Conservation (phyloP, 2,888 invertebrate species). For the Oscheius onirici region DNA sequence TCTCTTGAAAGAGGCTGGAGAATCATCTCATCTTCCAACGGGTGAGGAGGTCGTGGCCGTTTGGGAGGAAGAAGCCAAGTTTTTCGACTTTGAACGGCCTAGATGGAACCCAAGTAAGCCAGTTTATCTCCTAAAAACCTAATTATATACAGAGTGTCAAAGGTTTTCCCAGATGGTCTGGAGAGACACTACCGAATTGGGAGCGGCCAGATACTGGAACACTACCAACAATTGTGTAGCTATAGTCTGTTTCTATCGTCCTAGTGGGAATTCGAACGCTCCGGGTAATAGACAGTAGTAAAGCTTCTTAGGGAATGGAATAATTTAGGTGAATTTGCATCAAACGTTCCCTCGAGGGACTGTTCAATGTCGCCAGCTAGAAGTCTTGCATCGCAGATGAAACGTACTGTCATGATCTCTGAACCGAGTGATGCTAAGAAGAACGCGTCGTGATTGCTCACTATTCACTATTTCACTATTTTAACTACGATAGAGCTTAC, state of each 20-base stretch:
- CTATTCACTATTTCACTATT: constrained; percentile 22
- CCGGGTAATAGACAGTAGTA: constrained; percentile 50
- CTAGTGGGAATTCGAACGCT: constrained; percentile 69
- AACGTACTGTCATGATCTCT: constrained; percentile 59
- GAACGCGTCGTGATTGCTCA: constrained; percentile 15
- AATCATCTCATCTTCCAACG: constrained; percentile 68
- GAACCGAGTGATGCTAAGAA: constrained; percentile 33
- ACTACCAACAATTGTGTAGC: constrained; percentile 68
- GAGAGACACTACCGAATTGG: constrained; percentile 60
- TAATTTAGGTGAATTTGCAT: constrained; percentile 61
- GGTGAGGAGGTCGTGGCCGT: constrained; percentile 65
- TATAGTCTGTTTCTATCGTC: constrained; percentile 70
- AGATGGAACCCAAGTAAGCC: constrained; percentile 66
- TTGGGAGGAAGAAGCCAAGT: constrained; percentile 67
- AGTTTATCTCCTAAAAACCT: neutral
- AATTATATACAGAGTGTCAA: constrained; percentile 62
- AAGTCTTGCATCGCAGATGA: constrained; percentile 58
- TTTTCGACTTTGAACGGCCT: constrained; percentile 68
- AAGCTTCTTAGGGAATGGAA: neutral
- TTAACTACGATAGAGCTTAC: constrained; percentile 20
- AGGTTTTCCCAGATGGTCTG: constrained; percentile 71
- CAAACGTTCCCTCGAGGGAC: constrained; percentile 61
- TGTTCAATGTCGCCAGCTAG: constrained; percentile 62
- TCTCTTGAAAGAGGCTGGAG: constrained; percentile 54
- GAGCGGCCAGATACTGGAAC: constrained; percentile 64